Evolutionary conservation across 2,113 vertebrate genomes (phyloP).

Genomic region (Colossoma macropomum): DNA sequence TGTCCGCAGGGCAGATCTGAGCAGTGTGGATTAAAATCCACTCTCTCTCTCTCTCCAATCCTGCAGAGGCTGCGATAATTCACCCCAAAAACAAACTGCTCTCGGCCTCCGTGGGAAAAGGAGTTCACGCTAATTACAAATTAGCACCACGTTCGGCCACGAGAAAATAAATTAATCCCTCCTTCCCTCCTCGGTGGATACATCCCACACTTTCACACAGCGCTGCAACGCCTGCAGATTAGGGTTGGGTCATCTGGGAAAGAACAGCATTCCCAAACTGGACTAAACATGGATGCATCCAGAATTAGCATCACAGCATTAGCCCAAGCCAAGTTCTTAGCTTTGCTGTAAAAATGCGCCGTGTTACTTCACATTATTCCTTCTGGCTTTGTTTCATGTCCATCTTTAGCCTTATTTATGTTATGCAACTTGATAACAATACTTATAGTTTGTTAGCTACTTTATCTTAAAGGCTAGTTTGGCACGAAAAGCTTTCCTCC

Average conservation of each 20-base stretch:
- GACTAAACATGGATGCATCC: neutral
- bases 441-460: too few species aligned
- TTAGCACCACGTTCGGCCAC: conserved; percentile 1
- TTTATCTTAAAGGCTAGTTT: too few species aligned
- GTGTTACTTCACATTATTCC: neutral
- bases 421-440: too few species aligned
- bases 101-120: neutral
- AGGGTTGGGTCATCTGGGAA: neutral
- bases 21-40: conserved; percentile 51
- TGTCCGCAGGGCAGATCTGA: conserved; percentile 42
- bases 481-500: too few species aligned
- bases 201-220: neutral
- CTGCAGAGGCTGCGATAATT: conserved; percentile 30
- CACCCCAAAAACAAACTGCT: conserved; percentile 18
- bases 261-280: neutral
- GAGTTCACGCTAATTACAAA: conserved; percentile 35
- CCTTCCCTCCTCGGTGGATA: neutral
- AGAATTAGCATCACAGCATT: conserved; percentile 21
- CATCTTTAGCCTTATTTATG: neutral
- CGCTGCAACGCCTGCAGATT: neutral
- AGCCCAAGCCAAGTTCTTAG: conserved; percentile 4
- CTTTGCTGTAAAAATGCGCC: neutral
- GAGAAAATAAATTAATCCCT: conserved; percentile 3
- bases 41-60: conserved; percentile 32
- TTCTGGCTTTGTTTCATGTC: neutral